Evolutionary conservation across 2,113 vertebrate species (phyloP).

Genomic region (Macaca fascicularis): DNA sequence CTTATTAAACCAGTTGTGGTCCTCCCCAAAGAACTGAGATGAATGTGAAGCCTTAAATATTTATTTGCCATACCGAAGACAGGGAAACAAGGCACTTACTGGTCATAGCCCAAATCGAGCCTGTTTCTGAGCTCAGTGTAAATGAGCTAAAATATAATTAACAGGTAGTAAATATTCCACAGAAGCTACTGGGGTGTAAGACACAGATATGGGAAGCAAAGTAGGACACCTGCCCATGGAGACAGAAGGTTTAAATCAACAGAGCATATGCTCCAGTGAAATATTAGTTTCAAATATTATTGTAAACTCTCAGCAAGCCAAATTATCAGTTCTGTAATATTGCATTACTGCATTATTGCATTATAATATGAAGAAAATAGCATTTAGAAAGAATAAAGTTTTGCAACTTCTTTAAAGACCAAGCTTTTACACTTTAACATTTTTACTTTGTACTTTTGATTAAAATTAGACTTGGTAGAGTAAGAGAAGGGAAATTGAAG

Average conservation of each 20-base stretch:
- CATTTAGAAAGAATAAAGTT: background rate
- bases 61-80: background rate
- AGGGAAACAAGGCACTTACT: background rate
- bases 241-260: constrained; percentile 5
- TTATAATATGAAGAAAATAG: background rate
- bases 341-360: background rate
- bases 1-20: constrained; percentile 47
- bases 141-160: background rate
- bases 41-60: constrained; percentile 50
- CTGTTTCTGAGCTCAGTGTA: background rate
- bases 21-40: constrained; percentile 47
- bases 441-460: background rate
- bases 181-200: background rate
- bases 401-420: background rate
- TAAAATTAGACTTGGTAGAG: background rate
- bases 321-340: background rate
- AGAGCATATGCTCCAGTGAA: background rate
- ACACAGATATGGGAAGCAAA: background rate
- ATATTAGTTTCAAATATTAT: constrained; percentile 9
- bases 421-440: background rate
- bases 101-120: background rate
- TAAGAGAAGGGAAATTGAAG: background rate
- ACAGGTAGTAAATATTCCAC: background rate
- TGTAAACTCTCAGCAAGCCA: constrained; percentile 31
- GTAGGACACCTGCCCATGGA: background rate